Base-by-base conservation (phyloP, 1,140 invertebrate species). In the Batillaria attramentaria region DNA sequence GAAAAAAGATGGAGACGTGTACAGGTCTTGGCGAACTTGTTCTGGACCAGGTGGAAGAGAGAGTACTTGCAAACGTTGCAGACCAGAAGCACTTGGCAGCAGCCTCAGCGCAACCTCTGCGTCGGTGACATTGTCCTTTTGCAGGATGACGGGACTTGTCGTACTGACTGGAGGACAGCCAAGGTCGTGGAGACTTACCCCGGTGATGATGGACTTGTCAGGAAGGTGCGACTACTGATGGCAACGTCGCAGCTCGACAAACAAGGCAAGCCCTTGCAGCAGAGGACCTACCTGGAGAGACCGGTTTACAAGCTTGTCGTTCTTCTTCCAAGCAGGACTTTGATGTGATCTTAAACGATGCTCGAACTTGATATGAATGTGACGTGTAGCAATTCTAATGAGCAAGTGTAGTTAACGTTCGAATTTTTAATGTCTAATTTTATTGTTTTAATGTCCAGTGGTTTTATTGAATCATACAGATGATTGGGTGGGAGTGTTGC, bases 21-120 rank as follows among this genome's bases (percentile, higher is more conserved):
- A 0, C 80, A 85, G 50, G 82, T 80, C 72, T 24, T 81, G 1
- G 24, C 69, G 33, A 33, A 84, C 54, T 66, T 81, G 54, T 83
- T 85, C 77, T 85, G 79, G 81, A 65, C 77, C 20, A 41, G 81
- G 37, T 84, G 79, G 83, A 81, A 74, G 75, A 81, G 69, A 78
- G 79, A 81, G 46, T 81, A 81, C 35, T 31, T 85, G 1, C 31
- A 42, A 0, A 46, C 70, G 28, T 43, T 80, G 10, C 66, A 76
- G 8, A 18, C 79, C 1, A 31, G 84, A 65, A 76, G 79, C 54
- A 85, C 83, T 42, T 84, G 79, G 80, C 70, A 79, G 54, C 62
- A 37, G 37, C 13, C 31, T 18, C 68, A 50, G 16, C 68, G 80
- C 24, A 80, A 82, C 50, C 74, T 87, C 16, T 18, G 60, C n/a